Base-by-base conservation (phyloP, 2,113 vertebrate genomes). In the Seriola aureovittata region DNA sequence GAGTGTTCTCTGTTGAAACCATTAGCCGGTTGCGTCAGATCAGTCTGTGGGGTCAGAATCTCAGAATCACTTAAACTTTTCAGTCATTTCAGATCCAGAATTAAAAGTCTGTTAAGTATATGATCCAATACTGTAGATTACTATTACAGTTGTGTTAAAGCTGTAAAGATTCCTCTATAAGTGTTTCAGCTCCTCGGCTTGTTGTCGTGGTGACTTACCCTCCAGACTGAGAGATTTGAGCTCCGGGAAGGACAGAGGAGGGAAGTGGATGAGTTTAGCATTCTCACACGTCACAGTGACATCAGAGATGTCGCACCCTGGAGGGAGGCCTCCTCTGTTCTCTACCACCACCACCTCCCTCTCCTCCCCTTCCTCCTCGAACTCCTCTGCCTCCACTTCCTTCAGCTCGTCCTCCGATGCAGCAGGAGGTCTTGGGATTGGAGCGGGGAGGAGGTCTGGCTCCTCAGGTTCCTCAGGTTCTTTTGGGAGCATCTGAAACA, bases 191-290 rank as follows among this genome's bases (percentile, higher is more conserved):
- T 59, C 44, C 46, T 23, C 1, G 8, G 58, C 1, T 11, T 23
- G 25, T 23, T 0, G 13, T 7, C 1, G 17, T 36, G 65, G 19
- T 4, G 11, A 85, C 95, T 97, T 94, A 99, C 98, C 98, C 84
- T 94, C 86, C 54, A 99, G 95, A 81, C 96, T 97, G 79, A 99
- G 94, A 60, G 94, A 96, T 63, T 93, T 98, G 72, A 99, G 94
- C 46, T 97, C 94, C 19, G 95, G 95, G 54, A 97, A 96, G 52
- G 88, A 91, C 57, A 99, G 95, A 3, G 96, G 93, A 55, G 98
- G 98, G 78, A 99, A 96, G 87, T 95, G 88, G 34, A 75, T 92
- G 5, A 99, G 96, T 80, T 93, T 94, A 29, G 93, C 94, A 0
- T 96, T 94, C 44, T 95, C 93, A 55, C 98, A 99, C 86, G 95